Conservation (phyloP, 2,888 invertebrate species). For the Erebia palarica region DNA sequence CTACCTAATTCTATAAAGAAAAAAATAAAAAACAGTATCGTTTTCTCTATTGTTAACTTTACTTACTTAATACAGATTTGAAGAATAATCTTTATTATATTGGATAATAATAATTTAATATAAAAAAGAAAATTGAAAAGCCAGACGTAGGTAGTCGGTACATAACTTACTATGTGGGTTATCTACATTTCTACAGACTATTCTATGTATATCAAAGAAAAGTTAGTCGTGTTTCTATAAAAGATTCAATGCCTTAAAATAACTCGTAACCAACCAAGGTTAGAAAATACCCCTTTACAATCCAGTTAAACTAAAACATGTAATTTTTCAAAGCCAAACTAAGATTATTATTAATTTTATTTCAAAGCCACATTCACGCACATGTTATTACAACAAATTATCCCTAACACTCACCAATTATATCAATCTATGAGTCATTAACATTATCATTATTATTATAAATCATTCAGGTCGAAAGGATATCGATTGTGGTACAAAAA, state of each 20-base stretch:
- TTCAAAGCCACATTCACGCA: conserved; percentile 47
- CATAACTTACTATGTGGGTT: conserved; percentile 61
- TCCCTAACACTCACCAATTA: conserved; percentile 32
- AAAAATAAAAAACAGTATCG: conserved; percentile 41
- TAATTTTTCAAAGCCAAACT: conserved; percentile 33
- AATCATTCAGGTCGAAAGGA: conserved; percentile 24
- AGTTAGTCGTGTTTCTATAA: conserved; percentile 50
- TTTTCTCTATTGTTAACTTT: conserved; percentile 32
- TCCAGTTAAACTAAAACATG: conserved; percentile 32
- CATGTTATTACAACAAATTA: conserved; percentile 39
- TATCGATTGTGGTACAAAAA: conserved; percentile 21
- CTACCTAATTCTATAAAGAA: conserved; percentile 52
- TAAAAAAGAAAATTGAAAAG: conserved; percentile 37
- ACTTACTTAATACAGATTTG: conserved; percentile 31
- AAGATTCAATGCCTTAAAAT: conserved; percentile 65
- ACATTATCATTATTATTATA: conserved; percentile 25
- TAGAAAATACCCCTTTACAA: conserved; percentile 53
- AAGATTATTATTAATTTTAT: conserved; percentile 35
- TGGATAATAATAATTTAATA: conserved; percentile 38
- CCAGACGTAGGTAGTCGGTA: conserved; percentile 38
- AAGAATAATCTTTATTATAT: conserved; percentile 30
- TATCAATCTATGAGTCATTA: conserved; percentile 26
- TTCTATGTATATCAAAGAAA: conserved; percentile 54
- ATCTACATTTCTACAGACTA: conserved; percentile 78
- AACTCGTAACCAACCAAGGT: conserved; percentile 57